Conservation (phyloP, 2,113 vertebrate genomes). For the Sarotherodon lohbergeri region DNA sequence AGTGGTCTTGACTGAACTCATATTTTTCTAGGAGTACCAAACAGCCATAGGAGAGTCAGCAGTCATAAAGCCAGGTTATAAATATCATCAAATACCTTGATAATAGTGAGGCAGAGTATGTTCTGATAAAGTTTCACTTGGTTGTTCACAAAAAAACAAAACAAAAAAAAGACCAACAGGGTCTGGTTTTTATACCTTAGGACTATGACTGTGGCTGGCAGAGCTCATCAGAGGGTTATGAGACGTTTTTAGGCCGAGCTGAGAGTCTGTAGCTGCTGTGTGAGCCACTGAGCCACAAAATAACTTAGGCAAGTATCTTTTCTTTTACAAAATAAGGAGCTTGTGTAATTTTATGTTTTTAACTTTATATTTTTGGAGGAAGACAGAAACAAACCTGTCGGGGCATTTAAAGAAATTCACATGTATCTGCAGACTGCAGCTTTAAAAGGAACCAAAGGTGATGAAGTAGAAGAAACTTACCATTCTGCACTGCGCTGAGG, state of each 20-base stretch:
- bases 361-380: neutral
- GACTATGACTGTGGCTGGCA: neutral
- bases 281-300: neutral
- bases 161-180: neutral
- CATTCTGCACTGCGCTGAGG: neutral
- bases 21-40: neutral
- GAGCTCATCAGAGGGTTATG: neutral
- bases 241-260: neutral
- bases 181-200: neutral
- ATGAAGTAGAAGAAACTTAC: slow-evolving; percentile 1
- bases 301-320: neutral
- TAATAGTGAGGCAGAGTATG: neutral
- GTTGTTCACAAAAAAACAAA: neutral
- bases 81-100: neutral
- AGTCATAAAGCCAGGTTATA: neutral
- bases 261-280: neutral
- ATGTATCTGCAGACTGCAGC: neutral
- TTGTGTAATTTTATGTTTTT: neutral
- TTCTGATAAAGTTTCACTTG: neutral
- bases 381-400: neutral
- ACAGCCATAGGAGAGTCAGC: neutral
- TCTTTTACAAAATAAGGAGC: neutral
- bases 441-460: neutral
- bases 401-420: neutral
- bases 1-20: neutral